phyloP scores from a whole-genome alignment of 1,140 invertebrate species.

The Galleria mellonella region DNA sequence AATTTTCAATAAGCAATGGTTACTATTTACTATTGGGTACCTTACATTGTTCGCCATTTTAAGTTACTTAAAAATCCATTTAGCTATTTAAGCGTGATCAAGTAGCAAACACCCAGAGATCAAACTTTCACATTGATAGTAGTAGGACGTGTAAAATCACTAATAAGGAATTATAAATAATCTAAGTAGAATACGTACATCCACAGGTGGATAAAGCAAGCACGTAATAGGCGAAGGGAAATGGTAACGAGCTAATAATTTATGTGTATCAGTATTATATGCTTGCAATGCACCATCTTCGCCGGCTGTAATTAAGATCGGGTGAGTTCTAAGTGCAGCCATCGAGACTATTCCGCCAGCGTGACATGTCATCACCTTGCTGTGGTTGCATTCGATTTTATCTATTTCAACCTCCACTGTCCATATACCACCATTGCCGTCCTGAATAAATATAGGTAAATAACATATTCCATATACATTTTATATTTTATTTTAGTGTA shows the following conservation, averaged over 20 bases:
- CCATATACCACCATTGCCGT: constrained; percentile 90
- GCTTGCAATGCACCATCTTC: constrained; percentile 81
- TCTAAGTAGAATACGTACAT: constrained; percentile 68
- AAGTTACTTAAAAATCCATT: too few relatives aligned
- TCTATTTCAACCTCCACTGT: constrained; percentile 83
- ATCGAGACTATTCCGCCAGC: constrained; percentile 83
- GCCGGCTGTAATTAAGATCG: constrained; percentile 82
- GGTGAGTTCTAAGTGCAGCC: constrained; percentile 78
- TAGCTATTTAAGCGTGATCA: too few relatives aligned
- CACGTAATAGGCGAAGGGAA: constrained; percentile 79
- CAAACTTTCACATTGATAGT: too few relatives aligned
- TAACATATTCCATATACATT: too few relatives aligned
- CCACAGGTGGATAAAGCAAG: constrained; percentile 82
- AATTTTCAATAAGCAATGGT: too few relatives aligned
- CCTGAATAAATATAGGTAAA: constrained; percentile 68
- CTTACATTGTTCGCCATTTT: too few relatives aligned
- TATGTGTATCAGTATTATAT: constrained; percentile 80
- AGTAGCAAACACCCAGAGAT: too few relatives aligned
- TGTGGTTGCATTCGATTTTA: constrained; percentile 74
- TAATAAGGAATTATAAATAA: too few relatives aligned
- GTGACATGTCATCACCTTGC: constrained; percentile 80
- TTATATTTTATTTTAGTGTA: neutral
- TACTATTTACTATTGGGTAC: too few relatives aligned
- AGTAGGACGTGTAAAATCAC: too few relatives aligned
- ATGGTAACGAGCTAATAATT: constrained; percentile 75